Evolutionary conservation across 2,797 vertebrate species (phyloP), one percentile per base, ranked within the genome.

Genomic region (Microchirus variegatus): DNA sequence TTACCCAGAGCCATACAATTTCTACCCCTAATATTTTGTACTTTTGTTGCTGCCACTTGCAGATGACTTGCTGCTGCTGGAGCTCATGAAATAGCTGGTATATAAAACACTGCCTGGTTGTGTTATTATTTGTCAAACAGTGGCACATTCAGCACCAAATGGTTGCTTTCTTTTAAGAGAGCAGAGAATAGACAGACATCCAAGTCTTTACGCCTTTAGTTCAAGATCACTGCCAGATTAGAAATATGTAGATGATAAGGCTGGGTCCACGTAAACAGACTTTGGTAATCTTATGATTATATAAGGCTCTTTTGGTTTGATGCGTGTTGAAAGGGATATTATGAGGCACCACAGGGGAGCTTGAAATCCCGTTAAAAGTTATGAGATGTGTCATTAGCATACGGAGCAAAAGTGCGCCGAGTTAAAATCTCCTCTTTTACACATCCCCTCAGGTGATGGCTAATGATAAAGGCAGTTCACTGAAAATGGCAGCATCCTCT

Each of bases 351-450:
- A 54, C 53, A 1, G 58, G 77, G 69, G 64, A 67, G 56, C 42
- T 15, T 41, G 18, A 72, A 71, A 61, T 67, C 71, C 53, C 43
- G 54, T 63, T 63, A 52, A 75, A 79, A 80, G 68, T 70, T 67
- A 59, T 49, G 45, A 60, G 67, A 70, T 67, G 51, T 67, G 50
- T 75, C 62, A 73, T 84, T 86, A 84, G 61, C 54, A 75, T 59
- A 38, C 40, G 38, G 59, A 73, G 14, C 26, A 58, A 52, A 70
- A 63, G 75, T 77, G 31, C 61, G 50, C 50, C 63, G 53, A 44
- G 52, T 69, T 70, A 19, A 70, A 47, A 75, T 74, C 75, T 61
- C 31, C 59, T 52, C 54, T 57, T 45, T 40, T 66, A 70, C 55
- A 26, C 52, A 19, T 19, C 56, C 50, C 77, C 74, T 63, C 53